Percentiles rank a stretch among this genome's conserved stretches.
These are phyloP conservation scores for Bagarius yarrelli DNA, from an alignment of 2,113 vertebrate genomes.

Conservation along the genomic window DNA sequence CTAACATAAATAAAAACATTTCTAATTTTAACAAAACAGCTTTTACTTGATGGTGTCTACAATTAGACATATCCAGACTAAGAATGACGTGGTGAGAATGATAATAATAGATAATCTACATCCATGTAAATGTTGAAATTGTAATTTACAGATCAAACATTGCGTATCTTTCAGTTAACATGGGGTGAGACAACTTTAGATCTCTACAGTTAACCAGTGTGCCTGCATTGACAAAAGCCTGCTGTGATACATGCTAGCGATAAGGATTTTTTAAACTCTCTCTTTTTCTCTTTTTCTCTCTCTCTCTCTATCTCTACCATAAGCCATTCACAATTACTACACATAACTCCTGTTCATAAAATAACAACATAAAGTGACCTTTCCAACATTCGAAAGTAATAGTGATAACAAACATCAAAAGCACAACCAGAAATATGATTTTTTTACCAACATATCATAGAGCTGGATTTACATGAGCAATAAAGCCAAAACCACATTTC, in stretches of 20 bases:
- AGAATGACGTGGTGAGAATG: no score
- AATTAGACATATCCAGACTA: neutral
- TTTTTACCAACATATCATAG: neutral
- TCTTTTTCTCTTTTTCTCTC: slow-evolving; percentile 55
- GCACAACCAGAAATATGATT: neutral
- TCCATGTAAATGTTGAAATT: neutral
- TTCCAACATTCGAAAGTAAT: neutral
- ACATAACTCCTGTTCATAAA: slow-evolving; percentile 52
- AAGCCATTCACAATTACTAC: slow-evolving; percentile 60
- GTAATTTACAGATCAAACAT: slow-evolving; percentile 17
- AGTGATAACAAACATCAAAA: neutral
- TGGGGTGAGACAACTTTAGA: slow-evolving; percentile 57
- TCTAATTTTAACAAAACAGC: neutral
- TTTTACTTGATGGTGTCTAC: neutral
- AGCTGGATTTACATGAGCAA: neutral
- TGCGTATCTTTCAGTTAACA: slow-evolving; percentile 10
- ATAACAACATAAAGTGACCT: slow-evolving; percentile 26
- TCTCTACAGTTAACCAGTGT: slow-evolving; percentile 63
- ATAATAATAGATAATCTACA: neutral
- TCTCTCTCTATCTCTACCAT: slow-evolving; percentile 67
- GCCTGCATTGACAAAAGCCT: slow-evolving; percentile 58
- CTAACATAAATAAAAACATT: neutral
- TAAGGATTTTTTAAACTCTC: slow-evolving; percentile 70
- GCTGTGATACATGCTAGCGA: slow-evolving; percentile 63
- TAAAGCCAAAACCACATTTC: neutral